phyloP scores from a whole-genome alignment of 2,797 vertebrate species.

The Gymnocypris eckloni region DNA sequence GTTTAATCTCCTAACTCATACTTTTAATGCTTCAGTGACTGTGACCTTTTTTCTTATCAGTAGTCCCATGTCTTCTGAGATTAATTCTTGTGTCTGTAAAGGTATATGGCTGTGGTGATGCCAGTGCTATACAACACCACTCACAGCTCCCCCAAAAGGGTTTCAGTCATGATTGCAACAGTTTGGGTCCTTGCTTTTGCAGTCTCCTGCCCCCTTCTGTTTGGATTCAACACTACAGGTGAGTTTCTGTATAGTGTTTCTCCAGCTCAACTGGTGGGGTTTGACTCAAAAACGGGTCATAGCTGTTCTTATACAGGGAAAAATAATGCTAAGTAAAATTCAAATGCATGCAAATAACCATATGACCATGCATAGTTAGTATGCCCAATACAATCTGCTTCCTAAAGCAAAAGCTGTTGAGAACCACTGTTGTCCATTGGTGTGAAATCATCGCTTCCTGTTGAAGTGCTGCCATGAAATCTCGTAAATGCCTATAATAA shows the following conservation, averaged over 20 bases:
- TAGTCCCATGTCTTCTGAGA: background rate
- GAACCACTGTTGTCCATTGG: background rate
- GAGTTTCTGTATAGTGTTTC: conserved; percentile 51
- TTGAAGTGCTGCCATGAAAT: background rate
- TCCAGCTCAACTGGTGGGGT: background rate
- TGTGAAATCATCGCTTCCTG: background rate
- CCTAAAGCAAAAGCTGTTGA: background rate
- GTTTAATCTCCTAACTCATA: background rate
- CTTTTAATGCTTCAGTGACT: background rate
- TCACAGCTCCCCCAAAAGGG: conserved; percentile 88
- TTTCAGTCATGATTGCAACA: conserved; percentile 87
- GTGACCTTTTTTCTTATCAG: conserved; percentile 24
- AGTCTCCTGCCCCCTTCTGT: conserved; percentile 92
- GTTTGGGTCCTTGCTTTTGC: conserved; percentile 93
- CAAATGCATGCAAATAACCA: background rate
- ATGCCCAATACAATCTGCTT: background rate
- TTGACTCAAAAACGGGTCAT: background rate
- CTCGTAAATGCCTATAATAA: background rate
- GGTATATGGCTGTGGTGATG: conserved; percentile 94
- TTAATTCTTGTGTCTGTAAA: conserved; percentile 64
- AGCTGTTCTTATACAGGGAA: background rate
- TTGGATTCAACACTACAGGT: conserved; percentile 98
- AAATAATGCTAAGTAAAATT: background rate
- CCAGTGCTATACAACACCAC: conserved; percentile 91
- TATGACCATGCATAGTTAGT: background rate